These are phyloP conservation scores for Chiloscyllium plagiosum DNA, from an alignment of 2,113 vertebrate species.

Conservation along the genomic window DNA sequence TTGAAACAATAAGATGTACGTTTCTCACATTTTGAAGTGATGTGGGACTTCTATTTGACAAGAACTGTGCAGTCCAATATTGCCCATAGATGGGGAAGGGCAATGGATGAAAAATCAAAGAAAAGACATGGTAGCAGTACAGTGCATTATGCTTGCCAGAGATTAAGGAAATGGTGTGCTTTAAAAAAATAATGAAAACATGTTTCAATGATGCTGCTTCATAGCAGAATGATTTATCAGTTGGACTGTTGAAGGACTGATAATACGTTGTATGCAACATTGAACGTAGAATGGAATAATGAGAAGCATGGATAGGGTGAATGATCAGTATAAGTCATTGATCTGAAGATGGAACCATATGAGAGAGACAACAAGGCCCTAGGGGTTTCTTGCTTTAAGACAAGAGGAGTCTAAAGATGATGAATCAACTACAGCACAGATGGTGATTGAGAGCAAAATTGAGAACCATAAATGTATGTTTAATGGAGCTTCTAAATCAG, in stretches of 20 bases:
- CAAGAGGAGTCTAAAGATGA: not conserved
- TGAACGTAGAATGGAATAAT: not conserved
- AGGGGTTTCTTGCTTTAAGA: not conserved
- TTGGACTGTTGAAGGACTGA: not conserved
- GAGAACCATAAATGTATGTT: not conserved
- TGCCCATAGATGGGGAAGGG: not conserved
- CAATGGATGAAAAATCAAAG: not conserved
- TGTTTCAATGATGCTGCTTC: not conserved
- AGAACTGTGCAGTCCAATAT: not conserved
- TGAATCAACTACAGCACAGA: not conserved
- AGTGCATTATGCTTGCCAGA: not conserved
- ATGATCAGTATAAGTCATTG: not conserved
- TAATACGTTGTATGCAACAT: not conserved
- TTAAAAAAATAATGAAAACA: not conserved
- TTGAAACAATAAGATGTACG: not conserved
- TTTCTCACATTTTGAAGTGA: not conserved
- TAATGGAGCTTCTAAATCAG: too few relatives aligned
- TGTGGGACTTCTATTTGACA: not conserved
- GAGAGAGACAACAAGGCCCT: not conserved
- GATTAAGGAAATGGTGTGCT: not conserved
- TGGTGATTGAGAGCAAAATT: conserved; percentile 9
- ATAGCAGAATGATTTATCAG: not conserved
- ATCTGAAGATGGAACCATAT: not conserved
- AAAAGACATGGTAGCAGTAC: not conserved
- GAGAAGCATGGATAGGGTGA: not conserved